Percentiles rank a stretch among this genome's conserved stretches.
Evolutionary conservation across 2,797 vertebrate species (phyloP).

Genomic region (Typhlichthys subterraneus): DNA sequence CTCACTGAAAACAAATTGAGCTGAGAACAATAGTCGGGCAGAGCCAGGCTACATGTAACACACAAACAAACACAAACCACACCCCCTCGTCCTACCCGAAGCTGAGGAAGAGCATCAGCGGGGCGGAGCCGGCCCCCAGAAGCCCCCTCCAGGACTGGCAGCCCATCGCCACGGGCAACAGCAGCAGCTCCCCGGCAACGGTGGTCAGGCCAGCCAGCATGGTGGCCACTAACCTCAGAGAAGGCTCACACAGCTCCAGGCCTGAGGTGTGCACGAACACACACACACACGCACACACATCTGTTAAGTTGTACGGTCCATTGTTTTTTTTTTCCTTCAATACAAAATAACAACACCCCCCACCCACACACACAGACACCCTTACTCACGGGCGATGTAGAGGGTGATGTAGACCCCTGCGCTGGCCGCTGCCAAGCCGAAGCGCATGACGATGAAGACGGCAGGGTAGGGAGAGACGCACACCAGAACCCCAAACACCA

Average conservation of each 20-base stretch:
- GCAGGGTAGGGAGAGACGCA: slow-evolving; percentile 85
- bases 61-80: neutral
- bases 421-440: slow-evolving; percentile 84
- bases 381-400: slow-evolving; percentile 83
- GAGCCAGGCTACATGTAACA: neutral
- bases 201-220: slow-evolving; percentile 83
- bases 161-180: slow-evolving; percentile 85
- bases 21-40: too few relatives aligned
- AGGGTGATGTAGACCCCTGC: slow-evolving; percentile 84
- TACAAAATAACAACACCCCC: neutral
- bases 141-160: slow-evolving; percentile 88
- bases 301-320: too few relatives aligned
- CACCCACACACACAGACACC: neutral
- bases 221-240: slow-evolving; percentile 81
- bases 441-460: slow-evolving; percentile 85
- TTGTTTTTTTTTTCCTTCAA: neutral
- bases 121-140: slow-evolving; percentile 84
- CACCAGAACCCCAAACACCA: slow-evolving; percentile 85
- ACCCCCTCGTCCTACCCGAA: slow-evolving; percentile 74
- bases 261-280: slow-evolving; percentile 67
- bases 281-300: neutral
- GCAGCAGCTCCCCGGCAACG: slow-evolving; percentile 84
- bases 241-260: slow-evolving; percentile 89
- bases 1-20: too few relatives aligned
- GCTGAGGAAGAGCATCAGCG: slow-evolving; percentile 85